Conservation (phyloP, 1,140 invertebrate genomes). For the Aphelenchoides avenae region DNA sequence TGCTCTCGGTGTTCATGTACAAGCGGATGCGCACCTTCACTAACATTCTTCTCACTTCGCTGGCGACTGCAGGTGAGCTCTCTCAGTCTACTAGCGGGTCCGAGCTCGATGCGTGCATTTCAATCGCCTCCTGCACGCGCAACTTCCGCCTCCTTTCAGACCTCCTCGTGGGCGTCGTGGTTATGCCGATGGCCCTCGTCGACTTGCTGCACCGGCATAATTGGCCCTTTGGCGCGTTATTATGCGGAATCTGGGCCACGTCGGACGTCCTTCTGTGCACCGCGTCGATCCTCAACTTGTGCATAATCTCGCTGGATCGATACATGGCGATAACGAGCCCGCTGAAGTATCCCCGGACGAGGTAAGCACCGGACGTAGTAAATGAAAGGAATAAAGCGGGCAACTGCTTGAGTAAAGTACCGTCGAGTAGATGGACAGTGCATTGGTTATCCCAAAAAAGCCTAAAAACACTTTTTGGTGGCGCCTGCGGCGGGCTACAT, state of each 20-base stretch:
- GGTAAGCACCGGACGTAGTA: too few relatives aligned
- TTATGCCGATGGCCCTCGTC: conserved; percentile 63
- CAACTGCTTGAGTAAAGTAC: too few relatives aligned
- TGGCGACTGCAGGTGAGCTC: conserved; percentile 56
- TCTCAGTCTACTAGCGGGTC: neutral
- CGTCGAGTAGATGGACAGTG: too few relatives aligned
- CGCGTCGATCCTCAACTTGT: conserved; percentile 65
- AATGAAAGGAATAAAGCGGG: too few relatives aligned
- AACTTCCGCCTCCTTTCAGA: conserved; percentile 53
- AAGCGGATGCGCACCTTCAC: conserved; percentile 59
- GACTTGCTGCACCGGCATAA: conserved; percentile 55
- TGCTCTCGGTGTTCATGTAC: conserved; percentile 57
- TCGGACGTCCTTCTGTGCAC: conserved; percentile 65
- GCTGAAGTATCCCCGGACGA: conserved; percentile 63
- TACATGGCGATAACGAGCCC: conserved; percentile 65
- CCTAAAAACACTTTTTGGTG: too few relatives aligned
- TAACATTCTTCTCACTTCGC: conserved; percentile 56
- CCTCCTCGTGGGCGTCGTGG: conserved; percentile 62
- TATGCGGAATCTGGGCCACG: conserved; percentile 64
- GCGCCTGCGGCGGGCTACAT: too few relatives aligned
- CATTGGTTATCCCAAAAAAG: too few relatives aligned
- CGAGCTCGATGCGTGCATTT: too few relatives aligned
- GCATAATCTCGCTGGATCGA: conserved; percentile 64
- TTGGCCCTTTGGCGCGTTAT: conserved; percentile 62
- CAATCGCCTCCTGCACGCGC: too few relatives aligned